Percentiles rank a stretch among this genome's conserved stretches.
These are phyloP conservation scores for Drosophila oshimai DNA, from an alignment of 1,140 invertebrate species.

Conservation along the genomic window DNA sequence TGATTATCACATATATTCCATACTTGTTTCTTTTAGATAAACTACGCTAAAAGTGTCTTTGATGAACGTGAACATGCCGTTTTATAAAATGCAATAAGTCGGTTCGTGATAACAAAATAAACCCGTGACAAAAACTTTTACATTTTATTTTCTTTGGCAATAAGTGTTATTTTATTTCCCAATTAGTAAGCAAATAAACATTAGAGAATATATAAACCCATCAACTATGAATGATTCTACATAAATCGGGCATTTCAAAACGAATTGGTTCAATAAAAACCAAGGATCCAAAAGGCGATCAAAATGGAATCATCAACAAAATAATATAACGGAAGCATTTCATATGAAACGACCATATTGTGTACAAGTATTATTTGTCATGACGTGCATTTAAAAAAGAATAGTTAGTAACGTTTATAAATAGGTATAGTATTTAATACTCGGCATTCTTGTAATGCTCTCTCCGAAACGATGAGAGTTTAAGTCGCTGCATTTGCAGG, in stretches of 20 bases:
- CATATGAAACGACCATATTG: not conserved
- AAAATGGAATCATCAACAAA: conserved; percentile 22
- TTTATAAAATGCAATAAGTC: conserved; percentile 45
- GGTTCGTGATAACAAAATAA: conserved; percentile 46
- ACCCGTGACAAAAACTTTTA: conserved; percentile 21
- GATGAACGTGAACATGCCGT: conserved; percentile 86
- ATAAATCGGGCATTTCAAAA: not conserved
- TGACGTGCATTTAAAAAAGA: conserved; percentile 22
- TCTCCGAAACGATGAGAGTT: conserved; percentile 92
- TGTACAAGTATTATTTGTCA: conserved; percentile 23
- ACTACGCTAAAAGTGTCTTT: conserved; percentile 93
- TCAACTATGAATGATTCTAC: not conserved
- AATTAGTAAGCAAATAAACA: conserved; percentile 2
- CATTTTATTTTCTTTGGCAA: conserved; percentile 38
- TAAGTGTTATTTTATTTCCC: conserved; percentile 10
- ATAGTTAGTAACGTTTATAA: conserved; percentile 23
- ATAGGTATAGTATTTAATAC: conserved; percentile 53
- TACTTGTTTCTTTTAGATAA: conserved; percentile 87
- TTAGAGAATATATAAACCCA: not conserved
- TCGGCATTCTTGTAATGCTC: conserved; percentile 90
- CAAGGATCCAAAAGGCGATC: conserved; percentile 21
- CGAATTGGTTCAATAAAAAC: conserved; percentile 25
- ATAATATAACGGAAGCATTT: not conserved
- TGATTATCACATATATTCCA: conserved; percentile 21
- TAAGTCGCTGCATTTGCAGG: conserved; percentile 93